Percentiles rank a stretch among this genome's conserved stretches.
Evolutionary conservation across 2,888 invertebrate species (phyloP).

Genomic region (Venustoraphidia nigricollis): DNA sequence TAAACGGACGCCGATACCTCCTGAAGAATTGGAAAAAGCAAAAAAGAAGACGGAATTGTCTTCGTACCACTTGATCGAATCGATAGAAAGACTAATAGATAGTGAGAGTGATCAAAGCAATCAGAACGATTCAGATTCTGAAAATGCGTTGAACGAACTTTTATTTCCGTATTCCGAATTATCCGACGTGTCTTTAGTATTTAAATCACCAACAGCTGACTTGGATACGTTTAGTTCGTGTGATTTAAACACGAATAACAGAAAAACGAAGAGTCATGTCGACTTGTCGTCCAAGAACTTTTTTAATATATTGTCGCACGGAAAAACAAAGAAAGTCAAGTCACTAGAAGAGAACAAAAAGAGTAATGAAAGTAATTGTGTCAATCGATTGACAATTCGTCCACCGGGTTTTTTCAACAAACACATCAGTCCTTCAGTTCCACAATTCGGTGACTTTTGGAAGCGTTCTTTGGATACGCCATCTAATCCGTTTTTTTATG

Average conservation of each 20-base stretch:
- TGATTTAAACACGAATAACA: background rate
- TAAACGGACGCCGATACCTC: background rate
- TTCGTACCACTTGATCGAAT: conserved; percentile 18
- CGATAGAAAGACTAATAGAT: conserved; percentile 11
- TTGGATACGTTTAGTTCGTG: background rate
- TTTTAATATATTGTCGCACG: conserved; percentile 3
- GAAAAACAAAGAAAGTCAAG: background rate
- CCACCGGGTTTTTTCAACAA: background rate
- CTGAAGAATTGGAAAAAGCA: background rate
- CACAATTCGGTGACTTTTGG: no score
- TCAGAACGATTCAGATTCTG: background rate
- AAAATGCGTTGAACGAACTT: conserved; percentile 1
- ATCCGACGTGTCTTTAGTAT: no score
- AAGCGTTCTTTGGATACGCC: no score
- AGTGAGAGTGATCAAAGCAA: background rate
- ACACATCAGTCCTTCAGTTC: no score
- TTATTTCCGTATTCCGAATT: background rate
- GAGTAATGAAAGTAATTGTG: no score
- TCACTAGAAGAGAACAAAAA: background rate
- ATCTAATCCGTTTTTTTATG: background rate
- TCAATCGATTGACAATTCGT: background rate
- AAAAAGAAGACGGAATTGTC: conserved; percentile 17
- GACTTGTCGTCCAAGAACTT: background rate
- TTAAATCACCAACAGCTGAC: background rate
- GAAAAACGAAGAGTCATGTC: background rate